A percentile compares a stretch with the other conserved stretches of the same genome.
These are phyloP conservation scores for Caenorhabditis sp. DNA, from an alignment of 2,888 invertebrate species.

Conservation along the genomic window DNA sequence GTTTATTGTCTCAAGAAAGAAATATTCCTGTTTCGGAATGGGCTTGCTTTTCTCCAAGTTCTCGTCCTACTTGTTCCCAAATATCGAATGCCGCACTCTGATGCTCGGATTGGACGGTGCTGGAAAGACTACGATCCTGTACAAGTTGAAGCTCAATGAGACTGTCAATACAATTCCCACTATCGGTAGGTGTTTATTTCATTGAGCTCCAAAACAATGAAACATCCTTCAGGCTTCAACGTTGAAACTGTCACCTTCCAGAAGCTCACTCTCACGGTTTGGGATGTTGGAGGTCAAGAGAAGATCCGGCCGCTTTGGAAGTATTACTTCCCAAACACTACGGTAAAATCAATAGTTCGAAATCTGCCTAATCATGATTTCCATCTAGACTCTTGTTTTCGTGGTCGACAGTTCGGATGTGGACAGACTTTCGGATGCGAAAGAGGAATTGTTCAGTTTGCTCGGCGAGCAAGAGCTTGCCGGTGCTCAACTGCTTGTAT, in stretches of 20 bases:
- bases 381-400: constrained; percentile 61
- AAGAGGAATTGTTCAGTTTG: constrained; percentile 46
- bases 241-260: constrained; percentile 99
- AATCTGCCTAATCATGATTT: neutral
- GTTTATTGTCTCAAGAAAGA: neutral
- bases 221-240: constrained; percentile 90
- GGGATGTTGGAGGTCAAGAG: constrained; percentile 99
- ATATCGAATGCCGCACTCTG: constrained; percentile 59
- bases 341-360: constrained; percentile 23
- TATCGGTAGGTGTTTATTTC: constrained; percentile 47
- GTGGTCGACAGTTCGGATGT: constrained; percentile 60
- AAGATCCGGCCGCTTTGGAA: constrained; percentile 98
- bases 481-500: constrained; percentile 54
- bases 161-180: constrained; percentile 67
- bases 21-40: constrained; percentile 35
- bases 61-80: constrained; percentile 52
- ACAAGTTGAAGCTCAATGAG: constrained; percentile 67
- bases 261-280: constrained; percentile 98
- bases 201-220: neutral
- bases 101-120: constrained; percentile 70
- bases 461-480: constrained; percentile 49
- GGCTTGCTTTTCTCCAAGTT: constrained; percentile 55
- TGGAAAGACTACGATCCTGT: constrained; percentile 69
- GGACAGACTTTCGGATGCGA: constrained; percentile 46
- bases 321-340: constrained; percentile 91